Evolutionary conservation across 2,888 invertebrate genomes (phyloP).

Genomic region (Andrena marginata): DNA sequence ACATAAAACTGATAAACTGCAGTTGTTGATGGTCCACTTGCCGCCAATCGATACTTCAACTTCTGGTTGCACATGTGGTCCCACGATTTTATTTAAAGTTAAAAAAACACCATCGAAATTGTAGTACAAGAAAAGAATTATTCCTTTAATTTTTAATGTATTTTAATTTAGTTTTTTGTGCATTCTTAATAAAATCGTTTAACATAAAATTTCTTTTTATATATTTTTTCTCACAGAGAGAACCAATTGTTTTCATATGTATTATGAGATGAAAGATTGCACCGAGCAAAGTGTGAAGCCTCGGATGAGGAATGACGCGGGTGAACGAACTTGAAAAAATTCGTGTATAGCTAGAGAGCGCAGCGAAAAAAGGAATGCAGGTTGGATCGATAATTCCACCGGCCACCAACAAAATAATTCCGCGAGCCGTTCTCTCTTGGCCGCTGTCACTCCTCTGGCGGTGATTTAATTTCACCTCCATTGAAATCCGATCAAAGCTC

Average conservation of each 20-base stretch:
- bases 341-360: constrained; percentile 7
- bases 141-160: too few relatives aligned
- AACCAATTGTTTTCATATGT: neutral
- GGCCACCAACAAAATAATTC: constrained; percentile 60
- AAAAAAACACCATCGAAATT: too few relatives aligned
- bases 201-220: too few relatives aligned
- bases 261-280: neutral
- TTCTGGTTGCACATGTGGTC: too few relatives aligned
- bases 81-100: too few relatives aligned
- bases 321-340: constrained; percentile 3
- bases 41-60: too few relatives aligned
- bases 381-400: constrained; percentile 48
- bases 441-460: constrained; percentile 39
- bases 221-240: too few relatives aligned
- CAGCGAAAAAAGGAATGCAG: constrained; percentile 16
- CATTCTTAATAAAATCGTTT: too few relatives aligned
- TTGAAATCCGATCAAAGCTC: constrained; percentile 67
- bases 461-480: constrained; percentile 69
- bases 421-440: constrained; percentile 30
- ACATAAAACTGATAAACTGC: too few relatives aligned
- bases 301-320: neutral
- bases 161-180: too few relatives aligned
- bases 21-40: too few relatives aligned
- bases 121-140: too few relatives aligned
- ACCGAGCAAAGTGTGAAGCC: neutral